These are phyloP conservation scores for Distichodus sexfasciatus DNA, from an alignment of 2,797 vertebrate species.

Conservation along the genomic window DNA sequence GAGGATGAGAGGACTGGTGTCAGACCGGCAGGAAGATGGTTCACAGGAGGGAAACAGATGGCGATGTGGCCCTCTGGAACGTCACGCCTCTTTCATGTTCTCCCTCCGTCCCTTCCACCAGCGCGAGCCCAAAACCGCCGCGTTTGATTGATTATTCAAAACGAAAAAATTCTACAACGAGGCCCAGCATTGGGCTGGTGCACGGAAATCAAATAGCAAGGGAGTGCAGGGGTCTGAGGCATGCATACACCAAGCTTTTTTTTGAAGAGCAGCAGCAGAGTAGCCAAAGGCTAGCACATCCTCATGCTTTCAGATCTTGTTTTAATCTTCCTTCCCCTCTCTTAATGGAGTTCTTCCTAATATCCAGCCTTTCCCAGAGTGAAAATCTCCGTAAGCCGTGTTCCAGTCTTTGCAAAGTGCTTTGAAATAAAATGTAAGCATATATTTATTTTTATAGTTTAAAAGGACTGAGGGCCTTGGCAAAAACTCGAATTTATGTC, in stretches of 20 bases:
- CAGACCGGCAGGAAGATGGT: constrained; percentile 47
- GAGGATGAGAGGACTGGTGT: constrained; percentile 63
- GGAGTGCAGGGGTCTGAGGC: constrained; percentile 69
- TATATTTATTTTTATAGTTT: constrained; percentile 80
- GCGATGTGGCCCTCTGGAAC: constrained; percentile 21
- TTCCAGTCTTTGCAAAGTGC: constrained; percentile 62
- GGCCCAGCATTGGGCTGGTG: constrained; percentile 66
- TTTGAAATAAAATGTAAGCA: constrained; percentile 81
- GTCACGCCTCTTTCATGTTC: constrained; percentile 17
- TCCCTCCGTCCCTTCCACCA: constrained; percentile 9
- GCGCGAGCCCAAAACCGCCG: constrained; percentile 21
- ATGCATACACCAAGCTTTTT: constrained; percentile 63
- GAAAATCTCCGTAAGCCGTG: constrained; percentile 69
- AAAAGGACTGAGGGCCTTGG: constrained; percentile 67
- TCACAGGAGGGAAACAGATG: constrained; percentile 56
- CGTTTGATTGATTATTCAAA: constrained; percentile 77
- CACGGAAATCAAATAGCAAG: constrained; percentile 72
- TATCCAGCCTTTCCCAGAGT: constrained; percentile 64
- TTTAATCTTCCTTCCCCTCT: constrained; percentile 71
- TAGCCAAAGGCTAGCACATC: constrained; percentile 72
- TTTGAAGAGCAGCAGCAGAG: constrained; percentile 69
- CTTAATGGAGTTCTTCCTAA: constrained; percentile 81
- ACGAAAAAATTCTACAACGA: constrained; percentile 60
- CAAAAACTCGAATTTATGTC: constrained; percentile 69
- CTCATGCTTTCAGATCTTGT: constrained; percentile 69